Percentiles rank a stretch among this genome's conserved stretches.
phyloP scores from a whole-genome alignment of 2,888 invertebrate species.

The Pseudanteris insignis region DNA sequence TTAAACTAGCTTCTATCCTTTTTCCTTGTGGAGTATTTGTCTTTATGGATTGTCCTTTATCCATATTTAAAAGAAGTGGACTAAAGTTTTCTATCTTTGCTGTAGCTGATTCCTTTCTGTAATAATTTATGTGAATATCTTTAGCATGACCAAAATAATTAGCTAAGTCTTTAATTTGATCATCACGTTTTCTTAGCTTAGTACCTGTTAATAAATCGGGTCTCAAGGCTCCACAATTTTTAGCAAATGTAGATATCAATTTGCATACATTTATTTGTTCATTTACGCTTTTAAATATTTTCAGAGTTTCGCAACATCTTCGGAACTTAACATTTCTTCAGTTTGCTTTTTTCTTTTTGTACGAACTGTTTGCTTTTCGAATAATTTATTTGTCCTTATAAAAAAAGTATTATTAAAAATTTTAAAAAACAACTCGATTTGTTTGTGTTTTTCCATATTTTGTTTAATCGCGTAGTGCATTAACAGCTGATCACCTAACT shows the following conservation, averaged over 20 bases:
- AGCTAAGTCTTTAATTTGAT: neutral
- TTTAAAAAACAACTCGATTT: slow-evolving; percentile 13
- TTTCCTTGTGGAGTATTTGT: too few species aligned
- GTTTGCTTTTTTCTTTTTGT: slow-evolving; percentile 8
- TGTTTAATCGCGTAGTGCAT: slow-evolving; percentile 9
- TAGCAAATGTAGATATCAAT: neutral
- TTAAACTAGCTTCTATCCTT: too few species aligned
- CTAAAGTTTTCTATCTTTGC: neutral
- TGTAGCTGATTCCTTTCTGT: neutral
- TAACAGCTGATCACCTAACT: slow-evolving; percentile 2
- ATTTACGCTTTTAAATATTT: neutral
- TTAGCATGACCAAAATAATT: neutral
- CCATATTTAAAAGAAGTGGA: neutral
- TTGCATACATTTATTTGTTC: slow-evolving; percentile 3
- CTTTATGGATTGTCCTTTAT: too few species aligned
- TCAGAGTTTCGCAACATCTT: slow-evolving; percentile 1
- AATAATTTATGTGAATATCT: neutral
- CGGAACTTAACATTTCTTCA: slow-evolving; percentile 1
- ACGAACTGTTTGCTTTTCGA: slow-evolving; percentile 6
- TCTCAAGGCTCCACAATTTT: neutral
- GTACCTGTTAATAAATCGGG: neutral
- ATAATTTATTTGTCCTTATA: slow-evolving; percentile 2
- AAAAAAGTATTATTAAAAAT: slow-evolving; percentile 9
- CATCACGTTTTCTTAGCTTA: neutral
- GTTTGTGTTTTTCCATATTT: slow-evolving; percentile 1